Evolutionary conservation across 2,113 vertebrate genomes (phyloP).

Genomic region (Prolemur simus): DNA sequence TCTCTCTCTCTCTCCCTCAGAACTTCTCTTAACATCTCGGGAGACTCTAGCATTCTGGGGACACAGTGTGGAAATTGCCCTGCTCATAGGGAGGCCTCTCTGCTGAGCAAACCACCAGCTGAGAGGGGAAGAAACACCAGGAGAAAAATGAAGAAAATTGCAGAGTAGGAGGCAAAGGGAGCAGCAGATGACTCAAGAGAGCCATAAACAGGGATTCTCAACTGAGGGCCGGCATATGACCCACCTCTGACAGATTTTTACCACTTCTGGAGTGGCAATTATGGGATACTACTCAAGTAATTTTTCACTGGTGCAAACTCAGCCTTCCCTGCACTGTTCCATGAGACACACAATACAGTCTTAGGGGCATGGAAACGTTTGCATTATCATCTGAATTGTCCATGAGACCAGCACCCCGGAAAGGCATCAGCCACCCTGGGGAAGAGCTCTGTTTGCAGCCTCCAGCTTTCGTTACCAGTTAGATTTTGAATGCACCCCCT

Average conservation of each 20-base stretch:
- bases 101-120: neutral
- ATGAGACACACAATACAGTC: neutral
- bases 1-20: neutral
- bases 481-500: neutral
- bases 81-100: neutral
- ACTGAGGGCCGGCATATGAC: neutral
- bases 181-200: neutral
- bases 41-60: neutral
- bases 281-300: neutral
- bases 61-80: neutral
- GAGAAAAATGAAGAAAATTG: neutral
- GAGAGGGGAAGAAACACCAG: neutral
- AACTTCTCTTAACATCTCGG: neutral
- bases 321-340: neutral
- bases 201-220: too few relatives aligned
- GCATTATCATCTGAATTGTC: neutral
- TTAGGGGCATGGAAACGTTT: rapidly evolving
- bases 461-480: neutral
- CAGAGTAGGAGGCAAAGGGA: too few relatives aligned
- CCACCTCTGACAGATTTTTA: neutral
- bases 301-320: neutral
- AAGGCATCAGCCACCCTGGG: neutral
- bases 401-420: rapidly evolving
- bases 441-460: neutral
- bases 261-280: neutral